These are phyloP conservation scores for Tapera naevia DNA, from an alignment of 2,797 vertebrate genomes.

Conservation along the genomic window DNA sequence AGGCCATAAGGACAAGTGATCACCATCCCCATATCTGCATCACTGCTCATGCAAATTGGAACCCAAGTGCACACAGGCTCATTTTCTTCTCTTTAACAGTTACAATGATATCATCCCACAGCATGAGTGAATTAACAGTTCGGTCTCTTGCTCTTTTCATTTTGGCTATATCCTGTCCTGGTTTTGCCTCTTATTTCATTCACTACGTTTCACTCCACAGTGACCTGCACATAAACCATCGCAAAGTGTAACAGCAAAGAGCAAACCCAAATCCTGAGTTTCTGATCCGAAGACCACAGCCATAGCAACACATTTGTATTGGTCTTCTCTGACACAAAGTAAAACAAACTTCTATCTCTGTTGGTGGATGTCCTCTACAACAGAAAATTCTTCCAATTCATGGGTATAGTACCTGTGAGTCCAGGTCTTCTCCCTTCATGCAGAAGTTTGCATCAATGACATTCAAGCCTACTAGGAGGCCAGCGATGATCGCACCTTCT, in stretches of 20 bases:
- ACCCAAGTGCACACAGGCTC: not conserved
- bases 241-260: not conserved
- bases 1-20: not conserved
- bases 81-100: not conserved
- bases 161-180: not conserved
- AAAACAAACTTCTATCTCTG: not conserved
- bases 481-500: conserved; percentile 96
- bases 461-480: conserved; percentile 93
- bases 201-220: not conserved
- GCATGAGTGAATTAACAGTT: not conserved
- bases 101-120: not conserved
- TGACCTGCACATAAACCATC: not conserved
- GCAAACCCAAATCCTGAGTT: not conserved
- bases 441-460: conserved; percentile 99
- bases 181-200: not conserved
- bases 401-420: conserved; percentile 87
- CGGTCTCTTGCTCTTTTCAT: not conserved
- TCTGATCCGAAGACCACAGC: not conserved
- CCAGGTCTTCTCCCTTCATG: conserved; percentile 98
- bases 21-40: not conserved
- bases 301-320: not conserved
- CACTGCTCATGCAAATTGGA: not conserved
- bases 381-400: not conserved
- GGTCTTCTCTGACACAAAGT: not conserved
- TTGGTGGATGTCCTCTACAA: not conserved